phyloP scores from a whole-genome alignment of 2,797 vertebrate genomes.

The Cossypha polioptera region DNA sequence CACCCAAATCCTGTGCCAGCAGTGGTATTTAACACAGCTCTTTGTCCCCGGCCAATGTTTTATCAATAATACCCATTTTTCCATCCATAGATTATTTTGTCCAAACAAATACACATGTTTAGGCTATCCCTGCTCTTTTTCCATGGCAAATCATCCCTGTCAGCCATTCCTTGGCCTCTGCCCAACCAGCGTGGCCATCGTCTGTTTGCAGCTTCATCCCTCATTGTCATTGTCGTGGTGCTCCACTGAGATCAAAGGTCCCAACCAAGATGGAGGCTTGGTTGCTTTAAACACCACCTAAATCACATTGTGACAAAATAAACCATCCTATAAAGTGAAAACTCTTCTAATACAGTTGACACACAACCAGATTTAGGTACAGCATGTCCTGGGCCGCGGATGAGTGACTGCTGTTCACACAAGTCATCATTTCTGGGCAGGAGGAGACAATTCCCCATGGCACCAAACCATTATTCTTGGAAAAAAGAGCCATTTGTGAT shows the following conservation, averaged over 20 bases:
- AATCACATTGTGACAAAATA: background rate
- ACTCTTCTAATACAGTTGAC: background rate
- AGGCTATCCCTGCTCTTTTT: background rate
- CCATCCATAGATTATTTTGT: background rate
- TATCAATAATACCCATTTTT: background rate
- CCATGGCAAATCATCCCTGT: background rate
- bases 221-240: background rate
- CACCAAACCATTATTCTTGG: background rate
- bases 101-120: background rate
- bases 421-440: background rate
- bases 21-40: background rate
- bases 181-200: accelerated
- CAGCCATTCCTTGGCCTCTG: background rate
- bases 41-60: background rate
- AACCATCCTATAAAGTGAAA: background rate
- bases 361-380: background rate
- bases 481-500: background rate
- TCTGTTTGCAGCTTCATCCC: background rate
- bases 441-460: background rate
- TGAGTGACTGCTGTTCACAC: background rate
- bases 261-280: background rate
- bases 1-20: constrained; percentile 28
- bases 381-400: background rate
- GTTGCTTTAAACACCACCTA: background rate
- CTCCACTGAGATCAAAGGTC: background rate